These are phyloP conservation scores for Neosilurus hyrtlii DNA, from an alignment of 2,797 vertebrate genomes.

Conservation along the genomic window DNA sequence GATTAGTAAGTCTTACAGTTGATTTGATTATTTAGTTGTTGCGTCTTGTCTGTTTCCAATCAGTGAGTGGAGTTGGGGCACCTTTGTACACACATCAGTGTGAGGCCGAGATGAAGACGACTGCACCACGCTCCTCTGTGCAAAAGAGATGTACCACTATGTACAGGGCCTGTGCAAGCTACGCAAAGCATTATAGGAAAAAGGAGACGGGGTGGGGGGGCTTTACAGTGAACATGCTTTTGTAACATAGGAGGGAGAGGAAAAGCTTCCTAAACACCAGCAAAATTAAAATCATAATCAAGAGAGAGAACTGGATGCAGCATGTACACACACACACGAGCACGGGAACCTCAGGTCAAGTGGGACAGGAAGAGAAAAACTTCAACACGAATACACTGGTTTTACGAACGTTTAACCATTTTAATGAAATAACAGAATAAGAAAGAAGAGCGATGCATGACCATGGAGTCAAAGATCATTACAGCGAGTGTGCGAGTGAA, in stretches of 20 bases:
- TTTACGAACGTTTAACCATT: no score
- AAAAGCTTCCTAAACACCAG: constrained; percentile 21
- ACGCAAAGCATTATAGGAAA: constrained; percentile 65
- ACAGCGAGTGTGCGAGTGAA: not conserved
- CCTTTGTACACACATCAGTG: constrained; percentile 87
- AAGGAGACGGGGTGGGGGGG: not conserved
- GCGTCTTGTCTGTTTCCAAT: constrained; percentile 57
- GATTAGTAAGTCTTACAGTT: constrained; percentile 68
- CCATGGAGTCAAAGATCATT: not conserved
- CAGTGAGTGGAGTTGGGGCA: constrained; percentile 82
- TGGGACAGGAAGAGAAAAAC: constrained; percentile 23
- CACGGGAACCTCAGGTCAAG: constrained; percentile 7
- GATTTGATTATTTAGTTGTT: constrained; percentile 55
- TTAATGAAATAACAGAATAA: not conserved
- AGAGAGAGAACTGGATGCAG: constrained; percentile 65
- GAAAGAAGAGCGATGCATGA: no score
- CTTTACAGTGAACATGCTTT: constrained; percentile 71
- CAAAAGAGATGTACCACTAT: constrained; percentile 95
- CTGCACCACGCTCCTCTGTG: constrained; percentile 74
- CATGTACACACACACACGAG: not conserved
- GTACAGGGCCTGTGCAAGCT: constrained; percentile 86
- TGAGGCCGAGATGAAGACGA: constrained; percentile 66
- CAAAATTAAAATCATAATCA: constrained; percentile 43
- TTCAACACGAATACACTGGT: no score
- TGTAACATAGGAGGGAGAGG: constrained; percentile 26